Evolutionary conservation across 2,888 invertebrate genomes (phyloP).

Genomic region (Euphydryas editha): DNA sequence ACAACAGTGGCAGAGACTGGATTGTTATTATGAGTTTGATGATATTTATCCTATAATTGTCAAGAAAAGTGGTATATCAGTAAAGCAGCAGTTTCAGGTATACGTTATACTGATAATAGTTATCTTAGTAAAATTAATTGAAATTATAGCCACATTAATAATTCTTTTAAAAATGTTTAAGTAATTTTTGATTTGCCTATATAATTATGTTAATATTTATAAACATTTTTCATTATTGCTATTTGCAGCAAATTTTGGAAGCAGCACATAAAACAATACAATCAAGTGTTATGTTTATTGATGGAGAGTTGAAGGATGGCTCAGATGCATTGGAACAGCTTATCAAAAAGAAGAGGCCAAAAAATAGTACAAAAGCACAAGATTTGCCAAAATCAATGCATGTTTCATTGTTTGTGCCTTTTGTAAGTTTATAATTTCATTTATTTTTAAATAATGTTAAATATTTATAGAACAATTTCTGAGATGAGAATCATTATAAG

Average conservation of each 20-base stretch:
- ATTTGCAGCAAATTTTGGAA: conserved; percentile 84
- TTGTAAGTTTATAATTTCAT: conserved; percentile 81
- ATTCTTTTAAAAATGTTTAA: no score
- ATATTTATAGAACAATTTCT: no score
- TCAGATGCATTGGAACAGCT: conserved; percentile 86
- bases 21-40: conserved; percentile 90
- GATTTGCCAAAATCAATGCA: conserved; percentile 81
- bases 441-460: neutral
- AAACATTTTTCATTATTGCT: neutral
- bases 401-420: conserved; percentile 88
- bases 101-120: neutral
- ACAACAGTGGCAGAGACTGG: conserved; percentile 90
- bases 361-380: conserved; percentile 68
- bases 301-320: conserved; percentile 87
- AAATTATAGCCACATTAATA: no score
- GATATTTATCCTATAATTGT: conserved; percentile 88
- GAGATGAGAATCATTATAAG: no score
- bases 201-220: no score
- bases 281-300: conserved; percentile 88
- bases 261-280: conserved; percentile 84
- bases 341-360: conserved; percentile 84
- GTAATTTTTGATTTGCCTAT: no score
- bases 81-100: conserved; percentile 88
- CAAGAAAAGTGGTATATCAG: conserved; percentile 84
- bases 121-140: no score